Percentiles rank a stretch among this genome's conserved stretches.
Evolutionary conservation across 2,113 vertebrate genomes (phyloP).

Genomic region (Mixornis gularis): DNA sequence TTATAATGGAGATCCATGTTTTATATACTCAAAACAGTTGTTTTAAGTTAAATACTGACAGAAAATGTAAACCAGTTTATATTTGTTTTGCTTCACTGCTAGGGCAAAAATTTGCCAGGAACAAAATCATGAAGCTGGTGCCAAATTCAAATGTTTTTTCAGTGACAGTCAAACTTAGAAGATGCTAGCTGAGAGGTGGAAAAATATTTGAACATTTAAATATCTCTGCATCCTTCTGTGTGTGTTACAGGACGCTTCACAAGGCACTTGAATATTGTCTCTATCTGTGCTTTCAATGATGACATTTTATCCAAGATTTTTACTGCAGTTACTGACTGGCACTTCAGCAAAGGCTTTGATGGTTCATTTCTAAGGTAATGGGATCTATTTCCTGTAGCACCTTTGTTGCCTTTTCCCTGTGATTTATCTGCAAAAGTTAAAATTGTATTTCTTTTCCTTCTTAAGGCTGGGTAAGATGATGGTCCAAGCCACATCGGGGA

Average conservation of each 20-base stretch:
- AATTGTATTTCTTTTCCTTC: background rate
- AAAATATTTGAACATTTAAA: background rate
- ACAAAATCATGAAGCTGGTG: background rate
- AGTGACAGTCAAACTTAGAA: background rate
- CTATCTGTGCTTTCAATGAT: conserved; percentile 86
- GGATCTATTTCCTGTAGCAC: background rate
- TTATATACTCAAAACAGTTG: background rate
- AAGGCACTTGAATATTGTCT: conserved; percentile 85
- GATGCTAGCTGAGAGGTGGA: background rate
- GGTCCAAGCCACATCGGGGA: conserved; percentile 84
- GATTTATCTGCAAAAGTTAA: background rate
- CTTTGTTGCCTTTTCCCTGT: background rate
- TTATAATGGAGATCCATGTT: background rate
- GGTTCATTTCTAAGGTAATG: conserved; percentile 78
- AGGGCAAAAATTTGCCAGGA: background rate
- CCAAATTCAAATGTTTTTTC: background rate
- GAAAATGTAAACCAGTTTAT: background rate
- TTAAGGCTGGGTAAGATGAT: conserved; percentile 82
- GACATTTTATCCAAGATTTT: conserved; percentile 87
- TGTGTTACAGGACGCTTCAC: conserved; percentile 82
- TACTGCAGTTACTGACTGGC: conserved; percentile 85
- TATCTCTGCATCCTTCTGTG: background rate
- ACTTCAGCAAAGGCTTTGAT: conserved; percentile 87
- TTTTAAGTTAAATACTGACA: background rate
- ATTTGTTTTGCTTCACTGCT: background rate